These are phyloP conservation scores for Rhea pennata DNA, from an alignment of 2,113 vertebrate genomes.

Conservation along the genomic window DNA sequence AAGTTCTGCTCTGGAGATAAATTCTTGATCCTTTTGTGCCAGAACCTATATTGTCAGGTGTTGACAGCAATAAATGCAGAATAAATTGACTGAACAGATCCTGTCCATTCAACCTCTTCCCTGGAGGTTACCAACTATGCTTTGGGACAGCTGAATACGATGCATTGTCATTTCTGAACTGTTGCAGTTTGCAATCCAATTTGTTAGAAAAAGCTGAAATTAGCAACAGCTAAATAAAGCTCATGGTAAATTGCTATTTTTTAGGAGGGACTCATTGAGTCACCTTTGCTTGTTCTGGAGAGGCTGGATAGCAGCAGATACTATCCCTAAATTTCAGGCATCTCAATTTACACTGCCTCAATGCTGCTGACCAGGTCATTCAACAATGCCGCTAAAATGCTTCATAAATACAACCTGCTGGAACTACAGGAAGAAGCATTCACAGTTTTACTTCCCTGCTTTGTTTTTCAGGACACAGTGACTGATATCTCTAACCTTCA, in stretches of 20 bases:
- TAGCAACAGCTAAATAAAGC: background rate
- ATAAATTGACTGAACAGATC: slow-evolving; percentile 30
- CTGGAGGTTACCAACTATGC: background rate
- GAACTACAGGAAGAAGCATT: background rate
- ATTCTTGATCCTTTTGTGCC: background rate
- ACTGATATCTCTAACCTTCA: fast-evolving
- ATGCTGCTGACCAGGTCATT: background rate
- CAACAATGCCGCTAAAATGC: background rate
- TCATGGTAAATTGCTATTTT: background rate
- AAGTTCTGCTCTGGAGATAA: background rate
- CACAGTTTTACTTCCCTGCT: background rate
- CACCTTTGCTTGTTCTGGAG: background rate
- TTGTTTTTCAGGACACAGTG: background rate
- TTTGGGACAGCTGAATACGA: background rate
- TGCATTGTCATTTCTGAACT: background rate
- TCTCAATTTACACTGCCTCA: fast-evolving
- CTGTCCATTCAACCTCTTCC: background rate
- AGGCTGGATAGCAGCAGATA: background rate
- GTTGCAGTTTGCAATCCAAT: slow-evolving; percentile 13
- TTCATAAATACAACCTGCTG: fast-evolving
- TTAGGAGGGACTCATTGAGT: background rate
- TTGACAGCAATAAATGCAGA: background rate
- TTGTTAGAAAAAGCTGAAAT: background rate
- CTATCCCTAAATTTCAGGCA: background rate
- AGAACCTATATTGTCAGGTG: background rate